Conservation (phyloP, 2,888 invertebrate genomes). For the Ornithoptera priamus region DNA sequence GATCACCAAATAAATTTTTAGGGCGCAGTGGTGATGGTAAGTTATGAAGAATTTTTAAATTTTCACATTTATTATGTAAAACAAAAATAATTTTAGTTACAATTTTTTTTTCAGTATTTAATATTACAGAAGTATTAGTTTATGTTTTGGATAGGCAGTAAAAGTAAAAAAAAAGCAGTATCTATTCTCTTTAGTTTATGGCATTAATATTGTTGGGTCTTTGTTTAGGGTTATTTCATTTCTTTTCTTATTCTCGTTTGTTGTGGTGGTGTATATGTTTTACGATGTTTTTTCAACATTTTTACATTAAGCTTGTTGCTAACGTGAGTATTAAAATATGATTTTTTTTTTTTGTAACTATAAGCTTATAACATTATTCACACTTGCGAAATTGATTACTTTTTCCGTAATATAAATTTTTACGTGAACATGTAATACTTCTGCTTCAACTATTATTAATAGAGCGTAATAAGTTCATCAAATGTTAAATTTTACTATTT, state of each 20-base stretch:
- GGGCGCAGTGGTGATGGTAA: no score
- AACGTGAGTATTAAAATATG: slow-evolving; percentile 18
- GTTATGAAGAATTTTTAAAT: no score
- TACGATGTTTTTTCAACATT: slow-evolving; percentile 26
- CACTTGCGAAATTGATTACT: background rate
- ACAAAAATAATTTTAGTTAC: no score
- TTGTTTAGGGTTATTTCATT: background rate
- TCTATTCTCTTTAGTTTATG: background rate
- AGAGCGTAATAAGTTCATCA: background rate
- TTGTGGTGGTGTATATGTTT: slow-evolving; percentile 19
- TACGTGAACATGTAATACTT: background rate
- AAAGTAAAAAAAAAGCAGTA: no score
- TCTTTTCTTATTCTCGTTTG: slow-evolving; percentile 14
- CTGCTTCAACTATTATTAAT: background rate
- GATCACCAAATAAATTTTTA: no score
- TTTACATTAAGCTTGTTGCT: slow-evolving; percentile 6
- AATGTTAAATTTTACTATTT: no score
- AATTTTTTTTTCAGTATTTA: no score
- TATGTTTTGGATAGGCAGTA: background rate
- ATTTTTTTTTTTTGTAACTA: background rate
- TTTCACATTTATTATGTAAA: no score
- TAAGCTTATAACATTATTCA: background rate
- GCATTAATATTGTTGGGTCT: background rate
- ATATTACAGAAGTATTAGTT: background rate
- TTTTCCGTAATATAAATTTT: background rate